phyloP scores from a whole-genome alignment of 2,797 vertebrate species.

The Syncerus caffer region DNA sequence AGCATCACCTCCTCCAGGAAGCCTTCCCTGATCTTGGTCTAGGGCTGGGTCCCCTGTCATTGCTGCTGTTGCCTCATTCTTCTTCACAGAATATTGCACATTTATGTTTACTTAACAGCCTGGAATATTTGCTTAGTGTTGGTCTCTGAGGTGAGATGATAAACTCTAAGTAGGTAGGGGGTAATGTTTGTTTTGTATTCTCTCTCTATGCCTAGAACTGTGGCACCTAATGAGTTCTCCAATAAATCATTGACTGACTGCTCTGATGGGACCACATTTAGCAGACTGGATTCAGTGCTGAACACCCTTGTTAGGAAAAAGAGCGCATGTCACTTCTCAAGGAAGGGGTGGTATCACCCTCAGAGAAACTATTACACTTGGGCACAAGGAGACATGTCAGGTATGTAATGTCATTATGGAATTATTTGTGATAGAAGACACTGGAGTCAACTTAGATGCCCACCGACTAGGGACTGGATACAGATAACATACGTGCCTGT shows the following conservation, averaged over 20 bases:
- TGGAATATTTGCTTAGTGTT: not conserved
- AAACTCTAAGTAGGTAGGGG: not conserved
- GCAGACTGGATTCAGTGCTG: not conserved
- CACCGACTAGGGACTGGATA: not conserved
- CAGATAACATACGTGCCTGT: rapidly evolving
- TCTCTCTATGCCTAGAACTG: not conserved
- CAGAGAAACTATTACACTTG: not conserved
- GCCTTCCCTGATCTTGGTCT: not conserved
- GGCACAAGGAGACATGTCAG: not conserved
- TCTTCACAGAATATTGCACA: not conserved
- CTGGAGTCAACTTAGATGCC: not conserved
- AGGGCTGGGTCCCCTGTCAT: not conserved
- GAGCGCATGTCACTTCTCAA: rapidly evolving
- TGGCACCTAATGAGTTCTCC: not conserved
- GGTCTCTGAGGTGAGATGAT: not conserved
- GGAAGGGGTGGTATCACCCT: not conserved
- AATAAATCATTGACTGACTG: not conserved
- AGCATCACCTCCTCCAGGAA: not conserved
- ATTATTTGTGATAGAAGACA: not conserved
- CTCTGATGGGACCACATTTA: not conserved
- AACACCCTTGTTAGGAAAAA: not conserved
- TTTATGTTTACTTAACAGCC: not conserved
- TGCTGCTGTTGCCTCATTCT: not conserved
- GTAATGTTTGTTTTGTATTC: not conserved
- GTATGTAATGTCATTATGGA: not conserved